phyloP scores from a whole-genome alignment of 2,888 invertebrate species.

The Deroplatys truncata region DNA sequence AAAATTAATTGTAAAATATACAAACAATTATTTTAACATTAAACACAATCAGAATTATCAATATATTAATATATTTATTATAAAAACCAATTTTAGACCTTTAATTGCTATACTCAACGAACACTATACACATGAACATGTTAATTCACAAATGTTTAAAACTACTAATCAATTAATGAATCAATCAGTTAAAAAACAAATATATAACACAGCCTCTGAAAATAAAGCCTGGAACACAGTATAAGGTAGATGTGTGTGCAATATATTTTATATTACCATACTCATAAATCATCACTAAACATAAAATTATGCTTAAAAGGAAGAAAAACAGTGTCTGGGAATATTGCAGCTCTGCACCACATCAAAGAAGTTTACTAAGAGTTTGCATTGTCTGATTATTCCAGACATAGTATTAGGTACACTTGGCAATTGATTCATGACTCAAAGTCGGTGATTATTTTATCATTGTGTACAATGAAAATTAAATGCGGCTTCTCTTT shows the following conservation, averaged over 20 bases:
- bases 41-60: neutral
- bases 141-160: neutral
- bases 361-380: too few relatives aligned
- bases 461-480: too few relatives aligned
- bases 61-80: slow-evolving; percentile 6
- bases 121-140: neutral
- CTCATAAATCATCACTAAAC: neutral
- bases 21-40: neutral
- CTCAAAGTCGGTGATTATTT: too few relatives aligned
- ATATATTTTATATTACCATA: neutral
- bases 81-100: neutral
- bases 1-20: neutral
- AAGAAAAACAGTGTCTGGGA: neutral
- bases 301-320: neutral
- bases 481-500: too few relatives aligned
- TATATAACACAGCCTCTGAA: neutral
- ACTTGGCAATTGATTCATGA: too few relatives aligned
- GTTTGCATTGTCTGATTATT: too few relatives aligned
- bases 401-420: too few relatives aligned
- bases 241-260: neutral
- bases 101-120: neutral
- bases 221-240: neutral
- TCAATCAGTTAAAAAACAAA: neutral
- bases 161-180: neutral
- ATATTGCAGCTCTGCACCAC: too few relatives aligned